A percentile compares a stretch with the other conserved stretches of the same genome.
phyloP scores from a whole-genome alignment of 2,797 vertebrate genomes.

The Poeciliopsis infans region DNA sequence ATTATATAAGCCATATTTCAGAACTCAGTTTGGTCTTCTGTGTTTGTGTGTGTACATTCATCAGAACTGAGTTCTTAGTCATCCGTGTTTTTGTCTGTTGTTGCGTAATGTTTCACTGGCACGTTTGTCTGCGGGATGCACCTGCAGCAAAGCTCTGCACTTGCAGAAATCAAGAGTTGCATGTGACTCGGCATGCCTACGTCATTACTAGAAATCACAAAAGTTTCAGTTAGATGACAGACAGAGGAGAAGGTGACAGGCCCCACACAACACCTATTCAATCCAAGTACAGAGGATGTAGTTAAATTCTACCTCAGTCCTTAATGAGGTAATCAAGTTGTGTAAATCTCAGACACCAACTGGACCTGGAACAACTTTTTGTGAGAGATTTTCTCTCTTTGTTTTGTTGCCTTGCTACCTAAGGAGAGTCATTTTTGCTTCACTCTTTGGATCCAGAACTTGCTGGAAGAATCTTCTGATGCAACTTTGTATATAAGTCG shows the following conservation, averaged over 20 bases:
- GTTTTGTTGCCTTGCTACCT: conserved; percentile 5
- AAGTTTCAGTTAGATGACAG: conserved; percentile 26
- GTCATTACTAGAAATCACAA: conserved; percentile 4
- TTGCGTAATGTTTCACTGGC: conserved; percentile 44
- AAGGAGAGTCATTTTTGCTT: neutral
- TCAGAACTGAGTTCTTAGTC: conserved; percentile 11
- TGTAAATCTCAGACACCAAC: neutral
- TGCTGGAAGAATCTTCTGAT: neutral
- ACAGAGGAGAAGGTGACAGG: conserved; percentile 7
- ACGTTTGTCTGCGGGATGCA: conserved; percentile 13
- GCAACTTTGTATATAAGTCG: neutral
- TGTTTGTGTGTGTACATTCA: conserved; percentile 5
- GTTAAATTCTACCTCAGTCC: neutral
- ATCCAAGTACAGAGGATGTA: neutral
- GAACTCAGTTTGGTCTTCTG: conserved; percentile 33
- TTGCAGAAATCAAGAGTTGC: conserved; percentile 8
- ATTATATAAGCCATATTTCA: conserved; percentile 62
- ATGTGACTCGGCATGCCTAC: conserved; percentile 6
- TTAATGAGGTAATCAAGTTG: neutral
- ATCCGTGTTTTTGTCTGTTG: conserved; percentile 34
- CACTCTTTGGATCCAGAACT: conserved; percentile 13
- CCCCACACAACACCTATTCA: neutral
- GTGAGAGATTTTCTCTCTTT: neutral
- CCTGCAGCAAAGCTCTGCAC: neutral
- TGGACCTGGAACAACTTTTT: neutral